phyloP scores from a whole-genome alignment of 2,113 vertebrate species.

The Myodes glareolus region DNA sequence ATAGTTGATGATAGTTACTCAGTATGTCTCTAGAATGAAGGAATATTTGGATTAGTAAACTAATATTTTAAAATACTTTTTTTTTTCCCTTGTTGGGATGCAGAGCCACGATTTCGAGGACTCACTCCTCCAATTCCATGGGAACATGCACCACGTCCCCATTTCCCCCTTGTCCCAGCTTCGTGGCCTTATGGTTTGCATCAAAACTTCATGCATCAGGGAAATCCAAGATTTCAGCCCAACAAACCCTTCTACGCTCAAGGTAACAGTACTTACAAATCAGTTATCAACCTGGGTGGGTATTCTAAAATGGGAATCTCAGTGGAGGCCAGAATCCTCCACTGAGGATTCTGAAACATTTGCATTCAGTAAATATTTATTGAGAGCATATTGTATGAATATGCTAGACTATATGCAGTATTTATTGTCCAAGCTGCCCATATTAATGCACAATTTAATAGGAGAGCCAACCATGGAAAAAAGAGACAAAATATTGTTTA shows the following conservation, averaged over 20 bases:
- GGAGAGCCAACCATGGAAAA: background rate
- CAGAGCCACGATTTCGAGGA: conserved; percentile 94
- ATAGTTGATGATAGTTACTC: background rate
- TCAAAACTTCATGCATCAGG: conserved; percentile 96
- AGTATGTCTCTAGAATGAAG: conserved; percentile 50
- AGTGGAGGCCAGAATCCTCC: conserved; percentile 27
- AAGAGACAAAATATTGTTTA: background rate
- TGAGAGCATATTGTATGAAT: background rate
- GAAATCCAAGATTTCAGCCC: conserved; percentile 92
- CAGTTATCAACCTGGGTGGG: background rate
- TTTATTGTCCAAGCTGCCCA: conserved; percentile 27
- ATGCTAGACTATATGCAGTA: conserved; percentile 14
- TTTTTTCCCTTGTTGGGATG: conserved; percentile 83
- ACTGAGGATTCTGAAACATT: no score
- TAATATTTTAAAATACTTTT: conserved; percentile 81
- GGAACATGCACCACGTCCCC: conserved; percentile 92
- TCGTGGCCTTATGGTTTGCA: conserved; percentile 97
- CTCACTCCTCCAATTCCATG: conserved; percentile 92
- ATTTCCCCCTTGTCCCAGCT: conserved; percentile 92
- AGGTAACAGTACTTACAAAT: conserved; percentile 86
- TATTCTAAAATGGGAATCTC: conserved; percentile 4
- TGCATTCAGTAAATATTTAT: background rate
- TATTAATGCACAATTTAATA: conserved; percentile 9
- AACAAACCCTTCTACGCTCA: conserved; percentile 94
- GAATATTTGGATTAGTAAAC: conserved; percentile 64